Base-by-base conservation (phyloP, 37 sponge, comb jelly and placozoan genomes). In the Halisarca cf. caerulea region DNA sequence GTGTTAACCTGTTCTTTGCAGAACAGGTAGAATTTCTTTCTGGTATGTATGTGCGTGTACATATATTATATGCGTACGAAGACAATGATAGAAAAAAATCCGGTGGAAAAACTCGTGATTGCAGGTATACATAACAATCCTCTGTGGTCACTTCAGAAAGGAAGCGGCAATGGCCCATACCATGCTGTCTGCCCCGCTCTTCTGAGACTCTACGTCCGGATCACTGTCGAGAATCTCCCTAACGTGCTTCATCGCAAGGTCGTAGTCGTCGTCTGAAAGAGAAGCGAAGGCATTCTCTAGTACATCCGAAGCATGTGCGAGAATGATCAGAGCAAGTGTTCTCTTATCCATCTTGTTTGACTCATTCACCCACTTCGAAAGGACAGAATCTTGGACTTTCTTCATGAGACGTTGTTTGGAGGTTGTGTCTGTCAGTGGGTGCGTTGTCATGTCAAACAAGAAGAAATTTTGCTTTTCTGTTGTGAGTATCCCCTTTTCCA, bases 371-470 rank as follows among this genome's bases (percentile, higher is more conserved):
- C 99, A 98, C 8, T 87, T 85, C 0, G 94, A 54, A 58, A 98
- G 93, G 4, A 98, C 91, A 54, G 99, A 70, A 0, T 98, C 99
- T 59, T 98, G 99, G 6, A 98, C 88, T 71, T 90, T 94, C 85
- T 96, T 98, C 32, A 98, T 80, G 24, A 98, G 87, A 40, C 85
- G 70, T 84, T 96, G 95, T 79, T 98, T 98, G 62, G 91, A 81
- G 9, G 92, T 75, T 59, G 89, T 85, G 91, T 98, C 93, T 0
- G 95, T 88, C 38, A 98, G 91, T 0, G 99, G 99, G 60, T 98
- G 99, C 28, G 99, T 98, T 27, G 99, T 98, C 99, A 98, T 98
- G 90, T 98, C 99, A 80, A 98, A 98, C 8, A 98, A 86, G 17
- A 96, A 91, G 86, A 98, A 98, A 87, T 92, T 98, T 85, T 98